Percentiles rank a stretch among this genome's conserved stretches.
phyloP scores from a whole-genome alignment of 2,797 vertebrate genomes.

The Apogon hyalosoma region DNA sequence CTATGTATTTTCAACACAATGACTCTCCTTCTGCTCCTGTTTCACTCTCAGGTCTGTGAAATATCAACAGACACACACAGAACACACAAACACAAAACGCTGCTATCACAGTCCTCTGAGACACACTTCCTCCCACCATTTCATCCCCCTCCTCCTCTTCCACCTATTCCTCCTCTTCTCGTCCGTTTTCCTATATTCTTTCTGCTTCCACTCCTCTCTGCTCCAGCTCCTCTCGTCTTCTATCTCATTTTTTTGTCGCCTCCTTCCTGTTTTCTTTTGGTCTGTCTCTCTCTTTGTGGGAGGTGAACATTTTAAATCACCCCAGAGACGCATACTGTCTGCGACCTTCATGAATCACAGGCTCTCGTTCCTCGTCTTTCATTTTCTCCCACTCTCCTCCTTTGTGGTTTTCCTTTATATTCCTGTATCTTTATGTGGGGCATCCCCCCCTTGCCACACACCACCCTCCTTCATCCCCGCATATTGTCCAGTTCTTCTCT shows the following conservation, averaged over 20 bases:
- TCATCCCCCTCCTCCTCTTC: slow-evolving; percentile 8
- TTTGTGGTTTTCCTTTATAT: slow-evolving; percentile 63
- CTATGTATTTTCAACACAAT: slow-evolving; percentile 48
- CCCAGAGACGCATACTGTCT: slow-evolving; percentile 69
- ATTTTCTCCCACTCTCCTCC: slow-evolving; percentile 47
- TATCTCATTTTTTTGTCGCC: slow-evolving; percentile 2
- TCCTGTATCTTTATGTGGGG: slow-evolving; percentile 66
- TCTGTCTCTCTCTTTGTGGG: slow-evolving; percentile 44
- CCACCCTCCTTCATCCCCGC: slow-evolving; percentile 23
- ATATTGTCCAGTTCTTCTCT: slow-evolving; percentile 57
- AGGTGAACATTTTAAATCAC: slow-evolving; percentile 75
- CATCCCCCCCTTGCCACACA: slow-evolving; percentile 21
- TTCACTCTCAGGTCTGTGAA: slow-evolving; percentile 61
- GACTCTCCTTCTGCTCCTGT: slow-evolving; percentile 35
- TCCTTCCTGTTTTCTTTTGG: slow-evolving; percentile 36
- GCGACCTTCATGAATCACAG: slow-evolving; percentile 73
- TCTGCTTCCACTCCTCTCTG: slow-evolving; percentile 22
- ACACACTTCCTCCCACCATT: slow-evolving; percentile 58
- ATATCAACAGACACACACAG: slow-evolving; percentile 57
- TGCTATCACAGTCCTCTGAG: slow-evolving; percentile 50
- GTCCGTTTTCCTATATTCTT: slow-evolving; percentile 20
- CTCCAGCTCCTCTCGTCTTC: slow-evolving; percentile 14
- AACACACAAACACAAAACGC: slow-evolving; percentile 27
- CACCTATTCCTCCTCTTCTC: not conserved
- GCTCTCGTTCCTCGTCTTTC: slow-evolving; percentile 49